Evolutionary conservation across 2,888 invertebrate genomes (phyloP).

Genomic region (Cryptocephalus moraei): DNA sequence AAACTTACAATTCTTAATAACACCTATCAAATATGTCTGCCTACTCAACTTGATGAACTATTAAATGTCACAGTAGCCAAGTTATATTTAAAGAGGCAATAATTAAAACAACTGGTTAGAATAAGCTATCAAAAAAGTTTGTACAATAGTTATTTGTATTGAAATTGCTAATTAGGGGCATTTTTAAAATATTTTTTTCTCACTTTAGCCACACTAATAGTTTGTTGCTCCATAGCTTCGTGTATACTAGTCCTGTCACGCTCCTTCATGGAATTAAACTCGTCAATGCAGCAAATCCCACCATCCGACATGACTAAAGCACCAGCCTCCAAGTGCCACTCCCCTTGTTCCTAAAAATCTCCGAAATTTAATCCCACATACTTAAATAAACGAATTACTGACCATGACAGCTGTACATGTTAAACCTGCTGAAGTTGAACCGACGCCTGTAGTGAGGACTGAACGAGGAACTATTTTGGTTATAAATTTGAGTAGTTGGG

Average conservation of each 20-base stretch:
- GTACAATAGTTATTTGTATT: no score
- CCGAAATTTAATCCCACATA: no score
- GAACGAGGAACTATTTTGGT: slow-evolving; percentile 58
- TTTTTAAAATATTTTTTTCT: not conserved
- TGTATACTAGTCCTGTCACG: slow-evolving; percentile 78
- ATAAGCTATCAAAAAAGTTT: no score
- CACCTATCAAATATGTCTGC: no score
- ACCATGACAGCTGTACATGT: slow-evolving; percentile 82
- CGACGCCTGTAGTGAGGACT: slow-evolving; percentile 77
- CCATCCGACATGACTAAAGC: slow-evolving; percentile 82
- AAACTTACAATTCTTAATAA: no score
- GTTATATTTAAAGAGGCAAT: no score
- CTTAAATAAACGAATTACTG: slow-evolving; percentile 8
- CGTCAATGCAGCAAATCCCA: slow-evolving; percentile 86
- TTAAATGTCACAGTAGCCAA: no score
- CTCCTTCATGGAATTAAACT: slow-evolving; percentile 75
- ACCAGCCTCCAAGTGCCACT: slow-evolving; percentile 87
- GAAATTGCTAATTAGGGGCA: no score
- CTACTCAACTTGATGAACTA: no score
- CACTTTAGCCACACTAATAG: slow-evolving; percentile 84
- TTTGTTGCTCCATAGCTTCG: slow-evolving; percentile 93
- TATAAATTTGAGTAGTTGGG: slow-evolving; percentile 63
- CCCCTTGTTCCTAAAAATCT: slow-evolving; percentile 63
- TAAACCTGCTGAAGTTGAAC: slow-evolving; percentile 77
- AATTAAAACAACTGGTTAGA: no score